Conservation (phyloP, 1,140 invertebrate genomes). For the Cydia fagiglandana region DNA sequence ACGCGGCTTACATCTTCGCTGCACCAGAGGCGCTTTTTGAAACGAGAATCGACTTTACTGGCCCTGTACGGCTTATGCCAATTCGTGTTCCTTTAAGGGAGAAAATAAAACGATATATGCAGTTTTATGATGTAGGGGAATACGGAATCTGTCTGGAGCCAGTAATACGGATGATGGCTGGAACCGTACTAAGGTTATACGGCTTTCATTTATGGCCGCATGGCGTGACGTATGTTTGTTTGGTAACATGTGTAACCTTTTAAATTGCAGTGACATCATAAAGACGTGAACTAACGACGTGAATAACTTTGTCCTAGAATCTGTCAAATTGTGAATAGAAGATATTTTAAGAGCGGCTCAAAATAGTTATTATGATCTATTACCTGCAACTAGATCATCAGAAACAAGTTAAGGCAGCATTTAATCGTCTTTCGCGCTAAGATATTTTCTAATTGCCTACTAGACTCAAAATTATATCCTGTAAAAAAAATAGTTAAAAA, state of each 20-base stretch:
- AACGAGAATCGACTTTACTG: conserved; percentile 25
- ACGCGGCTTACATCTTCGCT: conserved; percentile 15
- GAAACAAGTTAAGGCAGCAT: too few species aligned
- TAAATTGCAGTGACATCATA: not conserved
- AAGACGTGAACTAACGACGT: not conserved
- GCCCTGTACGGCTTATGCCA: conserved; percentile 21
- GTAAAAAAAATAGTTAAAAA: too few species aligned
- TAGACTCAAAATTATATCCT: too few species aligned
- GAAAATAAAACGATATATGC: conserved; percentile 17
- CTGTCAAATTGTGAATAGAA: too few species aligned
- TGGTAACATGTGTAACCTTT: not conserved
- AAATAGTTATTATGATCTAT: too few species aligned
- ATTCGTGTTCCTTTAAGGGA: conserved; percentile 18
- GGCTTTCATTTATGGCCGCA: not conserved
- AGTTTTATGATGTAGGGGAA: conserved; percentile 28
- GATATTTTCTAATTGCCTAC: too few species aligned
- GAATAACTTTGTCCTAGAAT: not conserved
- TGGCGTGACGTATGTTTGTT: not conserved
- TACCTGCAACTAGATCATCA: too few species aligned
- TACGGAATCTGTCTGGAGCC: conserved; percentile 22
- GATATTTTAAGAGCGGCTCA: too few species aligned
- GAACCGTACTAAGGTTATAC: conserved; percentile 1
- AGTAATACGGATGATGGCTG: not conserved
- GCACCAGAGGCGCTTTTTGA: conserved; percentile 23
- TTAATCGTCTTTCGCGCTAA: too few species aligned